Conservation (phyloP, 1,140 invertebrate species). For the Dufourea novaeangliae region DNA sequence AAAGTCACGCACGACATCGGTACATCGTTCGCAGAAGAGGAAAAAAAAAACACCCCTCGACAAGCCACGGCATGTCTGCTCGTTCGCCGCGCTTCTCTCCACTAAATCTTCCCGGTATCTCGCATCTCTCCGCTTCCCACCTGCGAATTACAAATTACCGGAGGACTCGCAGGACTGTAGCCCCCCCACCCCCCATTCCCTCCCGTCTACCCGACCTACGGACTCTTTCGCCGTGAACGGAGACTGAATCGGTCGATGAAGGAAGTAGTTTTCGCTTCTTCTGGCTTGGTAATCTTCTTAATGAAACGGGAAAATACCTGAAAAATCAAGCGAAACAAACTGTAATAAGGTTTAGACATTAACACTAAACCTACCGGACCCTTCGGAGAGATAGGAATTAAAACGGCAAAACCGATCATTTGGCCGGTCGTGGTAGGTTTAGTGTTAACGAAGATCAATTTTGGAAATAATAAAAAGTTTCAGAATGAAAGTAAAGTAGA, state of each 20-base stretch:
- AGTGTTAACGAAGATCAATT: too few species aligned
- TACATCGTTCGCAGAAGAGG: constrained; percentile 63
- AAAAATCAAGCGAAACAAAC: too few species aligned
- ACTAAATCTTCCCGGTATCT: constrained; percentile 76
- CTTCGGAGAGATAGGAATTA: too few species aligned
- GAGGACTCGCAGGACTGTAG: constrained; percentile 70
- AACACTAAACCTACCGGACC: too few species aligned
- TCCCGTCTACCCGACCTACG: constrained; percentile 37
- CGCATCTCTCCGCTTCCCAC: constrained; percentile 76
- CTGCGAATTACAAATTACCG: constrained; percentile 79
- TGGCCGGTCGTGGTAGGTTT: too few species aligned
- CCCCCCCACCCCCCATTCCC: constrained; percentile 58
- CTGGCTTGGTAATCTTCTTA: neutral
- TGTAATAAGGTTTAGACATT: too few species aligned
- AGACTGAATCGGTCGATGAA: constrained; percentile 50
- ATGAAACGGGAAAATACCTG: too few species aligned
- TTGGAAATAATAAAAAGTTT: too few species aligned
- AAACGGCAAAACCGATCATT: too few species aligned
- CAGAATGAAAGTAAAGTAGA: too few species aligned
- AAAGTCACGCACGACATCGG: constrained; percentile 63
- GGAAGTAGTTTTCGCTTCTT: constrained; percentile 13
- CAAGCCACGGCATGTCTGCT: constrained; percentile 62
- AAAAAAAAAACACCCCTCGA: too few species aligned
- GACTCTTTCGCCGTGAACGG: constrained; percentile 41
- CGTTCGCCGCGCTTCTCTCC: constrained; percentile 60